Evolutionary conservation across 2,888 invertebrate genomes (phyloP).

Genomic region (Drosophila borealis): DNA sequence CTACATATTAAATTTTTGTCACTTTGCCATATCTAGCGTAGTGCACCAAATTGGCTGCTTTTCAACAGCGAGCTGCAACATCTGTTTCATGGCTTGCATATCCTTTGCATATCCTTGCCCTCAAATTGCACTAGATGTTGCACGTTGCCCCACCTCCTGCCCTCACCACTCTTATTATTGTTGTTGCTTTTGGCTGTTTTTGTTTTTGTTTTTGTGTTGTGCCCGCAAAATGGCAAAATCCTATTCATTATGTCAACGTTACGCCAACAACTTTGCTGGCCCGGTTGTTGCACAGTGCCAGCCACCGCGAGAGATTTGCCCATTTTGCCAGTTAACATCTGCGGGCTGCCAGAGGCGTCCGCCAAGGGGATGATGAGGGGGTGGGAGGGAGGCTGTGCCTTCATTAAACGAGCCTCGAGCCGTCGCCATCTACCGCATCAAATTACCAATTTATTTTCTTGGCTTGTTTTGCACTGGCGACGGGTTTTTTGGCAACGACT

Average conservation of each 20-base stretch:
- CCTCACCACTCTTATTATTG: slow-evolving; percentile 3
- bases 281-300: slow-evolving; percentile 40
- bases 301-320: slow-evolving; percentile 50
- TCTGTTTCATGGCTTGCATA: slow-evolving; percentile 75
- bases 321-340: slow-evolving; percentile 55
- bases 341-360: slow-evolving; percentile 16
- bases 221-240: slow-evolving; percentile 74
- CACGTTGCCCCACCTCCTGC: slow-evolving; percentile 10
- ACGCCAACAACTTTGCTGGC: slow-evolving; percentile 47
- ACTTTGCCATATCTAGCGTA: slow-evolving; percentile 80
- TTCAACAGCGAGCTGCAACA: slow-evolving; percentile 81
- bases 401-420: slow-evolving; percentile 67
- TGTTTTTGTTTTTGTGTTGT: slow-evolving; percentile 43
- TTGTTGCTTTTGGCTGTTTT: slow-evolving; percentile 34
- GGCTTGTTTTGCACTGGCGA: slow-evolving; percentile 48
- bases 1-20: slow-evolving; percentile 82
- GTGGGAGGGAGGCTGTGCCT: slow-evolving; percentile 15
- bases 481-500: slow-evolving; percentile 32
- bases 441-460: slow-evolving; percentile 81
- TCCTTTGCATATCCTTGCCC: slow-evolving; percentile 74
- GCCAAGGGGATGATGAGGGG: neutral
- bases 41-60: slow-evolving; percentile 82
- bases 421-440: slow-evolving; percentile 65
- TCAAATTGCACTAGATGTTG: slow-evolving; percentile 63
- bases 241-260: slow-evolving; percentile 78